Base-by-base conservation (phyloP, 2,888 invertebrate species). In the Steinernema carpocapsae region DNA sequence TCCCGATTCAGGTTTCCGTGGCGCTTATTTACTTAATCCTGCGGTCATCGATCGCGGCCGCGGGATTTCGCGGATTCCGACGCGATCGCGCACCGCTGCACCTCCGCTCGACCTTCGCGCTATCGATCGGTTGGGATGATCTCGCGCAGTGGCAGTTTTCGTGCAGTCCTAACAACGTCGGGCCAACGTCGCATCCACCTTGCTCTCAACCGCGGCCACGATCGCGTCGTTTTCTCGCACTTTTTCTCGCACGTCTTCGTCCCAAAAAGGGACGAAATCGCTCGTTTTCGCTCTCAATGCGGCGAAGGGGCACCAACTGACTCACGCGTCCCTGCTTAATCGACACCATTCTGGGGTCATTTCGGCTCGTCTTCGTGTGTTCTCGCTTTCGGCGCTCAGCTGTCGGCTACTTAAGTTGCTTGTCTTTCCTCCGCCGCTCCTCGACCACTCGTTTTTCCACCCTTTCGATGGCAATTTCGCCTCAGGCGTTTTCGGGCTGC, bases 101-200 rank as follows among this genome's bases (percentile, higher is more conserved):
- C 48, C 48, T 48, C 19, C 48, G 48, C 48, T 17, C 48, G 48
- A 48, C 48, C 48, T 17, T 48, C 48, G 48, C 19, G 48, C 48
- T 48, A 48, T 48, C 48, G 48, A 48, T 48, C 14, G 19, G 48
- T 17, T 48, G 3, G 48, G 19, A 48, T 48, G 48, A 48, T 48
- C 48, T 48, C 48, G 48, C 48, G 48, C 48, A 48, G n/a, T 48
- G 48, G 48, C 48, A 48, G 48, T 19, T 48, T 19, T 48, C 19
- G 48, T 19, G 48, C 48, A 48, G 48, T 48, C 19, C 48, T 48
- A 48, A 48, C 48, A 48, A 48, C 48, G 48, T 48, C 17, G 19
- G n/a, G 48, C 48, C n/a, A 48, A n/a, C 48, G 19, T 48, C 4
- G 48, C 48, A 48, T 14, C n/a, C 17, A n/a, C 48, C 17, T 48